A percentile compares a stretch with the other conserved stretches of the same genome.
Conservation (phyloP, 2,797 vertebrate genomes). For the Manis crassicaudata region DNA sequence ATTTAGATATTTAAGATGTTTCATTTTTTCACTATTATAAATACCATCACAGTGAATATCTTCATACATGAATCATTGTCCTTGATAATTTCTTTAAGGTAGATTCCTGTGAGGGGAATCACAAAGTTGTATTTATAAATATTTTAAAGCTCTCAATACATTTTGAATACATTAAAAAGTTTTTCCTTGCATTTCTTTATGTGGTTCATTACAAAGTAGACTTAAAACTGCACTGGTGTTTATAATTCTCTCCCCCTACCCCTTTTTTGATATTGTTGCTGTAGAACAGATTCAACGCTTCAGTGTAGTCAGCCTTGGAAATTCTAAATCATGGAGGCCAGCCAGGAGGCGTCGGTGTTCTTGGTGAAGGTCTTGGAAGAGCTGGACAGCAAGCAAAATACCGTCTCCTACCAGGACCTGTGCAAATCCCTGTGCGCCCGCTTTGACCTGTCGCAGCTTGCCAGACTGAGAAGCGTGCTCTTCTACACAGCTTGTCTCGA, state of each 20-base stretch:
- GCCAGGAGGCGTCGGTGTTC: slow-evolving; percentile 92
- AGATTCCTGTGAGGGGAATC: background rate
- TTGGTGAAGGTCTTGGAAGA: slow-evolving; percentile 94
- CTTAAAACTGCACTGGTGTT: background rate
- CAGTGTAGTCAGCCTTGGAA: background rate
- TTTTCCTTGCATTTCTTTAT: background rate
- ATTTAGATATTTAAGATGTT: background rate
- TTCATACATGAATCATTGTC: background rate
- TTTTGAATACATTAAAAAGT: background rate
- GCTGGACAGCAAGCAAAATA: slow-evolving; percentile 91
- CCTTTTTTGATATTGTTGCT: slow-evolving; percentile 30
- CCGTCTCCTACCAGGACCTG: slow-evolving; percentile 94
- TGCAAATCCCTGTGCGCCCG: slow-evolving; percentile 94
- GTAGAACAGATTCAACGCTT: slow-evolving; percentile 62
- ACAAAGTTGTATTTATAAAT: background rate
- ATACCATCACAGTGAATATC: background rate
- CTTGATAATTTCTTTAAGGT: background rate
- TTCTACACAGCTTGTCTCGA: slow-evolving; percentile 96
- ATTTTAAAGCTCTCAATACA: background rate
- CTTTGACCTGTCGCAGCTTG: slow-evolving; percentile 93
- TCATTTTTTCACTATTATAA: background rate
- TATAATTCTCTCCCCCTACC: slow-evolving; percentile 16
- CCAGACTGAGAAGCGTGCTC: slow-evolving; percentile 93
- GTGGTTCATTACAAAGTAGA: background rate
- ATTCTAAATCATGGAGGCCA: slow-evolving; percentile 88